These are phyloP conservation scores for Nebria ingens DNA, from an alignment of 1,140 invertebrate genomes.

Conservation along the genomic window DNA sequence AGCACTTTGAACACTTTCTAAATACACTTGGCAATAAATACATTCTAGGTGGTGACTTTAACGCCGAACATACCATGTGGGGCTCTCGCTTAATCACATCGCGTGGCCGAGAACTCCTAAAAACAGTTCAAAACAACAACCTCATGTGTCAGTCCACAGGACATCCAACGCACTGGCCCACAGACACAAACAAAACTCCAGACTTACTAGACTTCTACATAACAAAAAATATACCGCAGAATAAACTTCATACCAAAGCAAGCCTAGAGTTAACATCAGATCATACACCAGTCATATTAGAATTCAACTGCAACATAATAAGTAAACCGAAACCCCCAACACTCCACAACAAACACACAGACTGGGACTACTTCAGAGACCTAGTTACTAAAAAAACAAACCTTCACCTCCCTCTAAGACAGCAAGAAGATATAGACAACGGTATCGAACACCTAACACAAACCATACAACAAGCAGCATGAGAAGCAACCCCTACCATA, in stretches of 20 bases:
- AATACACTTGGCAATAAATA: conserved; percentile 27
- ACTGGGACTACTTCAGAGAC: not conserved
- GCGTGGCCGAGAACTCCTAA: conserved; percentile 21
- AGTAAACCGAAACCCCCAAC: conserved; percentile 10
- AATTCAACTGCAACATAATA: conserved; percentile 12
- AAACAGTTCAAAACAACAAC: not conserved
- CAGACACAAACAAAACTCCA: conserved; percentile 26
- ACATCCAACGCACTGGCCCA: conserved; percentile 34
- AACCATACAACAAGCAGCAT: too few species aligned
- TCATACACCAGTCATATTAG: conserved; percentile 21
- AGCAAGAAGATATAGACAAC: too few species aligned
- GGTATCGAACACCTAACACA: too few species aligned
- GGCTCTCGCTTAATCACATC: conserved; percentile 24
- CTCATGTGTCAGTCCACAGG: conserved; percentile 15
- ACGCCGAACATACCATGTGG: conserved; percentile 36
- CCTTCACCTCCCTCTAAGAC: too few species aligned
- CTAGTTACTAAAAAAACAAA: conserved; percentile 7
- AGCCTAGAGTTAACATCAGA: conserved; percentile 20
- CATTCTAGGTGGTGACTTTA: conserved; percentile 33
- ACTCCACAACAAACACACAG: not conserved
- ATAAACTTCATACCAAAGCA: too few species aligned
- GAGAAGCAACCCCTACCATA: too few species aligned
- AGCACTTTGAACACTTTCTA: conserved; percentile 28
- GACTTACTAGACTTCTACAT: conserved; percentile 33
- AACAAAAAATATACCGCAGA: conserved; percentile 12